Percentiles rank a stretch among this genome's conserved stretches.
Evolutionary conservation across 2,113 vertebrate species (phyloP).

Genomic region (Cyprinus carpio): DNA sequence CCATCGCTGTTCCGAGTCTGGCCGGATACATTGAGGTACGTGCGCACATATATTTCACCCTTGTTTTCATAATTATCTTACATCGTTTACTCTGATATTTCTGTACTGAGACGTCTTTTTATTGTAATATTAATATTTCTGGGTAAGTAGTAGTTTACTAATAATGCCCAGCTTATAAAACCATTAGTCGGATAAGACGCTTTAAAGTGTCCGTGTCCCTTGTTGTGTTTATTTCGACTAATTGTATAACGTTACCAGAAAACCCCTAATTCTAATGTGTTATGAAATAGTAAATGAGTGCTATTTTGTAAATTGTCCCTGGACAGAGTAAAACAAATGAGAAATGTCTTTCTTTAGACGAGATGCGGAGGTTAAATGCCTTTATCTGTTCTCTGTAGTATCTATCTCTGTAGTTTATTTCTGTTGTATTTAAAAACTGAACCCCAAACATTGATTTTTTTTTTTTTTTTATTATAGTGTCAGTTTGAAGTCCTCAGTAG

Average conservation of each 20-base stretch:
- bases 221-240: neutral
- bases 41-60: conserved; percentile 11
- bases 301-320: neutral
- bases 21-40: conserved; percentile 86
- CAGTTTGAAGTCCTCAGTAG: neutral
- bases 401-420: neutral
- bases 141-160: neutral
- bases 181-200: neutral
- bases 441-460: neutral
- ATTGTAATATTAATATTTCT: neutral
- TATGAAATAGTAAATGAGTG: neutral
- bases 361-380: neutral
- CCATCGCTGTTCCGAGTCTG: conserved; percentile 75
- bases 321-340: neutral
- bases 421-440: neutral
- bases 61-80: neutral
- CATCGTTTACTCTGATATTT: neutral
- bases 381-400: neutral
- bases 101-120: neutral
- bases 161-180: neutral
- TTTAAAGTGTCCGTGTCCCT: neutral
- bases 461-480: neutral
- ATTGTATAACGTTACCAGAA: neutral
- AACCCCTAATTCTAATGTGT: neutral
- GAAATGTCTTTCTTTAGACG: neutral